These are phyloP conservation scores for Megaceryle maxima DNA, from an alignment of 2,113 vertebrate species.

Conservation along the genomic window DNA sequence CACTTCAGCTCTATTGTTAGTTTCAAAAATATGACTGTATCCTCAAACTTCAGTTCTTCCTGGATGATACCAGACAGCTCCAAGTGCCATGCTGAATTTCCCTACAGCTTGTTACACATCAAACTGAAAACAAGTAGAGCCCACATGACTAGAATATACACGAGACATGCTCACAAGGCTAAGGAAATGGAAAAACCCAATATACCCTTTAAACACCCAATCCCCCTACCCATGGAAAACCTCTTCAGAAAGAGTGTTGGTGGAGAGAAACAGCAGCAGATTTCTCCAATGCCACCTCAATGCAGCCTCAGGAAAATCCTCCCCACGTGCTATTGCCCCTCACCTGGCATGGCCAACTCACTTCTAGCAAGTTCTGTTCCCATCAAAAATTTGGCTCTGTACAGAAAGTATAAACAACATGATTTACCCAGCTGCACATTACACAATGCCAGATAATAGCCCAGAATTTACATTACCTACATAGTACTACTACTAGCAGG, in stretches of 20 bases:
- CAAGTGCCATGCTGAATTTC: not conserved
- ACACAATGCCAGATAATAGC: not conserved
- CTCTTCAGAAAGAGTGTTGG: not conserved
- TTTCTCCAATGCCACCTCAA: not conserved
- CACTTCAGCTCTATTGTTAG: not conserved
- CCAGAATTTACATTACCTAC: not conserved
- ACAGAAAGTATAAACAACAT: not conserved
- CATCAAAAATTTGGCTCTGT: not conserved
- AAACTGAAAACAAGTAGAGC: not conserved
- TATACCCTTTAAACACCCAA: not conserved
- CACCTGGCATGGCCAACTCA: not conserved
- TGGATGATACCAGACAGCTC: not conserved
- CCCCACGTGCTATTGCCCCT: no score
- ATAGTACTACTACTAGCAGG: not conserved
- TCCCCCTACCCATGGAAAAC: not conserved
- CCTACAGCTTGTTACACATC: not conserved
- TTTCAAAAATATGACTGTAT: not conserved
- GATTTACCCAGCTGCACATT: not conserved
- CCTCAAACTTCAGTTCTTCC: not conserved
- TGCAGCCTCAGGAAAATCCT: not conserved
- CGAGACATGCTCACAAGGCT: accelerated
- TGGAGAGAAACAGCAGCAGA: not conserved
- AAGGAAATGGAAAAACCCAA: not conserved
- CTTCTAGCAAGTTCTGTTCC: not conserved
- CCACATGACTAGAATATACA: accelerated